These are phyloP conservation scores for Deilephila elpenor DNA, from an alignment of 2,888 invertebrate species.

Conservation along the genomic window DNA sequence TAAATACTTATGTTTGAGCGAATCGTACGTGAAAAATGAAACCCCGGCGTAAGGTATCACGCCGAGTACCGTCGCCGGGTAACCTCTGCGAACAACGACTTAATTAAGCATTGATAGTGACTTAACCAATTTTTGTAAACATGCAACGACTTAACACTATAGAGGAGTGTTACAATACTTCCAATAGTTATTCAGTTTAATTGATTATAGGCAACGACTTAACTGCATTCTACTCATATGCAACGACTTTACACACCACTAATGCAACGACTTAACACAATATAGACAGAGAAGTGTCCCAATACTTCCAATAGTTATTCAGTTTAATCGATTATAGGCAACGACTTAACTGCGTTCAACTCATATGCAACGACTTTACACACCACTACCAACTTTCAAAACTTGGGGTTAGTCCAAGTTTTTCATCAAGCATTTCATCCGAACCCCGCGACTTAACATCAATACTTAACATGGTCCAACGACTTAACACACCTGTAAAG, in stretches of 20 bases:
- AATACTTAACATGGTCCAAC: too few relatives aligned
- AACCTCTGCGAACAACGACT: slow-evolving; percentile 85
- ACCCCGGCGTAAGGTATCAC: slow-evolving; percentile 98
- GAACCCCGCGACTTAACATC: neutral
- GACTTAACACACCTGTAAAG: slow-evolving; percentile 85
- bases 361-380: neutral
- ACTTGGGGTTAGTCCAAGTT: too few relatives aligned
- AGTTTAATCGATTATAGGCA: neutral
- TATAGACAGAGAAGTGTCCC: too few relatives aligned
- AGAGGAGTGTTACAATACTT: too few relatives aligned
- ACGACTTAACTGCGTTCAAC: neutral
- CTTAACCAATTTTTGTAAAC: too few relatives aligned
- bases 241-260: neutral
- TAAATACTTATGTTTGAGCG: slow-evolving; percentile 91
- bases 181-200: too few relatives aligned
- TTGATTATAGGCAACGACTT: neutral
- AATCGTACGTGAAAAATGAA: slow-evolving; percentile 98
- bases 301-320: too few relatives aligned
- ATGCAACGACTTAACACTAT: too few relatives aligned
- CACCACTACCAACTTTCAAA: neutral
- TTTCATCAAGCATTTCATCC: too few relatives aligned
- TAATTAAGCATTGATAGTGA: neutral
- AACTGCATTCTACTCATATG: neutral
- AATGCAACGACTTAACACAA: neutral
- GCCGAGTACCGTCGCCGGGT: slow-evolving; percentile 95